Evolutionary conservation across 2,888 invertebrate species (phyloP), one percentile per base, ranked within the genome.

Genomic region (Tromatobia lineatoria): DNA sequence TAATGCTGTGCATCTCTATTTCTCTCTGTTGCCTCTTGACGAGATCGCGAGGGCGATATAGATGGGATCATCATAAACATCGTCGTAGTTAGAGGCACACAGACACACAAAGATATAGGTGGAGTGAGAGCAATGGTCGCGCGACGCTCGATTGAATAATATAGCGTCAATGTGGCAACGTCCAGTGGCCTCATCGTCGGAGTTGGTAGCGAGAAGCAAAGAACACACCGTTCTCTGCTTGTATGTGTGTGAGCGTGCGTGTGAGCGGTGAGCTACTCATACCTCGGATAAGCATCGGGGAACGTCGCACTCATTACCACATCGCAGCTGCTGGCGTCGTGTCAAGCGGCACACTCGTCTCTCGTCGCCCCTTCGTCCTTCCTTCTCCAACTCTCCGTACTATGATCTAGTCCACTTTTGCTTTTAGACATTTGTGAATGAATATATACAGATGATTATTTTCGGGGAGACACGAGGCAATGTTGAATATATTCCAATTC

Each of bases 121-220:
- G 52, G 61, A 76, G 47, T 52, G 78, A 79, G 85, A 81, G 79
- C 84, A 83, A 85, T 81, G 85, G 64, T 81, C 84, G 78, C 66
- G 77, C 66, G 67, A 77, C 52, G 77, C 78, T 76, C 76, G 83
- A 86, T 87, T 86, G 86, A 84, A 86, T 86, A 87, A 86, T 85
- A 87, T 85, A 87, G 76, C 84, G 84, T 83, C 87, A 84, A 87
- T 86, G 86, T 86, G 85, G 85, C 86, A 85, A 85, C 76, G 85
- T 77, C 75, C 82, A 81, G 70, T 84, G 81, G 70, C 78, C 84
- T 81, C 81, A 38, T 78, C 78, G 84, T 47, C 50, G 50, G 50
- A 57, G 54, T 77, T 47, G 61, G 70, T 13, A 52, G 18, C 20
- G 18, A 20, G 18, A 18, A 15, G 47, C 61, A 29, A 29, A 23